Base-by-base conservation (phyloP, 1,140 invertebrate species). In the Campoletis sonorensis region DNA sequence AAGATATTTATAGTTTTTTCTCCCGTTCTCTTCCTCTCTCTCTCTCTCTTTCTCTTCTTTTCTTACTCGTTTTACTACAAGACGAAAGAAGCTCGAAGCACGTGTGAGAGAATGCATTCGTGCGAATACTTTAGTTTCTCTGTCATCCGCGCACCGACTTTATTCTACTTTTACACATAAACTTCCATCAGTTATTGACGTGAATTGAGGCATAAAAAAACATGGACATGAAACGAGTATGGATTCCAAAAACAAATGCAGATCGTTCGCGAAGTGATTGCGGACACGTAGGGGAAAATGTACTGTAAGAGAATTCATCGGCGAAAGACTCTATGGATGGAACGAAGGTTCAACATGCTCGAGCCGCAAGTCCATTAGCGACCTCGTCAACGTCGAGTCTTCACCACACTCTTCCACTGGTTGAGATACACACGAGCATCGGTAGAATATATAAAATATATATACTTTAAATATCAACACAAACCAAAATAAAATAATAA, bases 331-430 rank as follows among this genome's bases (percentile, higher is more conserved):
- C 76, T 58, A 45, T 67, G 76, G 67, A 78, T 78, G 54, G 67
- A 78, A 23, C 76, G 30, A 33, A 40, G 76, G 58, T 33, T 27
- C 33, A 40, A 79, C 78, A 83, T 79, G 79, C 84, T 33, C 73
- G 64, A 80, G 45, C 71, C 77, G 73, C 81, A 82, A 80, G 78
- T 86, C 89, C 89, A 89, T 90, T 90, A 89, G 88, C 79, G 80
- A 81, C 84, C 82, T 86, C 86, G 83, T 86, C 84, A 89, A 86
- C 79, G 76, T 78, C 76, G 76, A 78, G 58, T 78, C 61, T 45
- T 37, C n/a, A 18, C 58, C 61, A 37, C 58, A 45, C 76, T 5
- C 23, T 30, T 49, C 8, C 18, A 67, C n/a, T 1, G 26, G 61
- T 33, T 8, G 18, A 37, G n/a, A 64, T 61, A 37, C 33, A 67